A percentile compares a stretch with the other conserved stretches of the same genome.
Evolutionary conservation across 2,888 invertebrate genomes (phyloP).

Genomic region (Azorinus chamasolen): DNA sequence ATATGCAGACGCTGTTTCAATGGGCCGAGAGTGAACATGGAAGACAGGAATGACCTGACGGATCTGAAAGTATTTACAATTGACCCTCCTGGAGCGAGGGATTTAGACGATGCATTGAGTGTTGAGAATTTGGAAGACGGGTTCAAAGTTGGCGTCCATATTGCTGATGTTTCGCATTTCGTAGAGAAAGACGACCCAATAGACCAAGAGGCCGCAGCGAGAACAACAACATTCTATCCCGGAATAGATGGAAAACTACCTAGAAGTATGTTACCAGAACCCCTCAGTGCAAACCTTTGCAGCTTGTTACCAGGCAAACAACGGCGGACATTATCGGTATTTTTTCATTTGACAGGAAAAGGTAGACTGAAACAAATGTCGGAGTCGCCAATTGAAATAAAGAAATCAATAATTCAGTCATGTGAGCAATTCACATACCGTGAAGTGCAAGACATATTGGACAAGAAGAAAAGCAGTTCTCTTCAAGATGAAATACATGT

Average conservation of each 20-base stretch:
- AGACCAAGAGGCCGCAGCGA: slow-evolving; percentile 61
- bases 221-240: slow-evolving; percentile 62
- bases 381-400: background rate
- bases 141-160: slow-evolving; percentile 63
- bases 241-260: slow-evolving; percentile 14
- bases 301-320: slow-evolving; percentile 55
- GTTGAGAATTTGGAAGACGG: slow-evolving; percentile 25
- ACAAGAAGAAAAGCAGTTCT: background rate
- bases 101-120: slow-evolving; percentile 68
- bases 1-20: slow-evolving; percentile 4
- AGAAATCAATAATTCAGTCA: slow-evolving; percentile 28
- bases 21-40: background rate
- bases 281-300: slow-evolving; percentile 45
- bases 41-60: slow-evolving; percentile 49
- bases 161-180: slow-evolving; percentile 66
- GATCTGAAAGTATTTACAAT: slow-evolving; percentile 61
- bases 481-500: slow-evolving; percentile 17
- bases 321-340: slow-evolving; percentile 59
- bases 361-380: slow-evolving; percentile 12
- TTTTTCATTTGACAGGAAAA: slow-evolving; percentile 35
- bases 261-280: slow-evolving; percentile 67
- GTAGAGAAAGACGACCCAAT: slow-evolving; percentile 54
- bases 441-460: slow-evolving; percentile 47
- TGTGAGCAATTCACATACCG: slow-evolving; percentile 41
- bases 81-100: slow-evolving; percentile 61